A percentile compares a stretch with the other conserved stretches of the same genome.
Evolutionary conservation across 2,888 invertebrate genomes (phyloP).

Genomic region (Drosophila buzzatii): DNA sequence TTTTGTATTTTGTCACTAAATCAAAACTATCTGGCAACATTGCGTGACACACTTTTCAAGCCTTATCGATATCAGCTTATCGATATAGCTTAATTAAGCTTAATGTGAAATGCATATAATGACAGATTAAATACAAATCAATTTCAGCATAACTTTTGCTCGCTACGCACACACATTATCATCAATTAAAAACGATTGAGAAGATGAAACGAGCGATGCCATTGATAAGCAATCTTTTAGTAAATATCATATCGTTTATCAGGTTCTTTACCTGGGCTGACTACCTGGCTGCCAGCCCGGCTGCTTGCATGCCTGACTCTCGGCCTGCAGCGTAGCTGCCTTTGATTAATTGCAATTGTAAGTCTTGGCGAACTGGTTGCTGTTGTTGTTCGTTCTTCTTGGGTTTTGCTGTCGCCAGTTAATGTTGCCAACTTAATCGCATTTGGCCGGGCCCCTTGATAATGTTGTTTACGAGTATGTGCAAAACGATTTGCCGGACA

Average conservation of each 20-base stretch:
- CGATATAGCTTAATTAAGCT: slow-evolving; percentile 8
- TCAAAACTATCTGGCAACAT: neutral
- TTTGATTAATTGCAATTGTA: slow-evolving; percentile 70
- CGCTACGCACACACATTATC: slow-evolving; percentile 30
- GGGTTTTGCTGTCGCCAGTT: slow-evolving; percentile 68
- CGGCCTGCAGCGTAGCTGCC: slow-evolving; percentile 14
- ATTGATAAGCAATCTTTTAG: slow-evolving; percentile 46
- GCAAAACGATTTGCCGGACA: slow-evolving; percentile 70
- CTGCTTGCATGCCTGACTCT: neutral
- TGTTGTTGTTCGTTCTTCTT: slow-evolving; percentile 7
- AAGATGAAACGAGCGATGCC: slow-evolving; percentile 23
- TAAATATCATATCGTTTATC: slow-evolving; percentile 42
- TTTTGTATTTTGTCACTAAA: neutral
- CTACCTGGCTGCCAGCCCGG: slow-evolving; percentile 19
- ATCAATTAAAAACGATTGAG: slow-evolving; percentile 34
- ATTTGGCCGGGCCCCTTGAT: slow-evolving; percentile 66
- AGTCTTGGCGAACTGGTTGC: slow-evolving; percentile 41
- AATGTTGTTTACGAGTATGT: slow-evolving; percentile 73
- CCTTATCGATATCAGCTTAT: slow-evolving; percentile 1
- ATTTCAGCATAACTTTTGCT: slow-evolving; percentile 28
- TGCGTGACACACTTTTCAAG: neutral
- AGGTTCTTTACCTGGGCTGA: slow-evolving; percentile 12
- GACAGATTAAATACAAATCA: slow-evolving; percentile 22
- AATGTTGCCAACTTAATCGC: slow-evolving; percentile 79
- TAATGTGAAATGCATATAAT: slow-evolving; percentile 8